Evolutionary conservation across 1,140 invertebrate genomes (phyloP), one percentile per base, ranked within the genome.

Genomic region (Euura saliciscinereae): DNA sequence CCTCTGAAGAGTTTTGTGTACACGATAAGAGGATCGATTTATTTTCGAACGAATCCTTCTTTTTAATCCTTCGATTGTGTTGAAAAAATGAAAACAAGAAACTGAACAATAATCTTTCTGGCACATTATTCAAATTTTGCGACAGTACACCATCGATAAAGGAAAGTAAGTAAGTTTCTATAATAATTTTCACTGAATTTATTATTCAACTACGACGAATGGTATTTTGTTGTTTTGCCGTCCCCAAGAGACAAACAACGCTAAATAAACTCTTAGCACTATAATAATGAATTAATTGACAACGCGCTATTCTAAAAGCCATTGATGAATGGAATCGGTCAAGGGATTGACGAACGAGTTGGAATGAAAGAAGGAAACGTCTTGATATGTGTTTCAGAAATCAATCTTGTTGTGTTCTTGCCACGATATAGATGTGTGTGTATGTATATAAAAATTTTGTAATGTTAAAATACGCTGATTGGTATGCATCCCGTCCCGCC

Each of bases 141-240:
- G 43, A 44, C 6, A n/a, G 51, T 66, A 43, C 46, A 65, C 67
- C 70, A 66, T 66, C 66, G 66, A 65, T 44, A 45, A 71, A 42
- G 28, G 28, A 72, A 59, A 59, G 10, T 59, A 59, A 66, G 4
- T 43, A 68, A 72, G n/a, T 65, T 28, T 44, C 64, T 72, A 44
- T 72, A 72, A 45, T 10, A 13, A 69, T 66, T 71, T 45, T 66
- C 64, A 43, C 43, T 74, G 71, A 82, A 82, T 79, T 78, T 79
- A 78, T 59, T 59, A 59, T 51, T 78, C 80, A 73, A 77, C 28
- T 28, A 83, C 84, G 84, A 87, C 82, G 82, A 87, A 85, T 86
- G 85, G 83, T 87, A 85, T 83, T 86, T 82, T 84, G 81, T 85
- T 86, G 76, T 85, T 86, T 87, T 85, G 84, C 83, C 85, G 83